A percentile compares a stretch with the other conserved stretches of the same genome.
phyloP scores from a whole-genome alignment of 2,113 vertebrate genomes.

The Notothenia coriiceps region DNA sequence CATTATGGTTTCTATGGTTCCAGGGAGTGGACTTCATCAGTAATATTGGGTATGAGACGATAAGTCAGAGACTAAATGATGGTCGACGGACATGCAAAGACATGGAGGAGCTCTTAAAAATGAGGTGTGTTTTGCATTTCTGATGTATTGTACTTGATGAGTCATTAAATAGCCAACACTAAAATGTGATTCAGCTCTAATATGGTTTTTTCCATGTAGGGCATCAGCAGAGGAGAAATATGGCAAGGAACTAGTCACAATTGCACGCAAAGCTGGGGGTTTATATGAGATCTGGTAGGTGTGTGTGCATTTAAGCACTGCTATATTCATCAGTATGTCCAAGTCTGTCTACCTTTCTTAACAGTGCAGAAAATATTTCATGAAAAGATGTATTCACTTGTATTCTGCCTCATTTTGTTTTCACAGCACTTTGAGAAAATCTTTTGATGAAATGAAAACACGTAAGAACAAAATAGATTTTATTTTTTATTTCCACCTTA shows the following conservation, averaged over 20 bases:
- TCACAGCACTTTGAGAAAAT: slow-evolving; percentile 89
- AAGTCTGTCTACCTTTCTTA: background rate
- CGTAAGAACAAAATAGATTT: slow-evolving; percentile 83
- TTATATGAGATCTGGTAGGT: slow-evolving; percentile 91
- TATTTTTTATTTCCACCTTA: background rate
- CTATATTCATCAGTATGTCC: background rate
- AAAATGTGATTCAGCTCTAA: background rate
- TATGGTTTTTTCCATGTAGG: slow-evolving; percentile 73
- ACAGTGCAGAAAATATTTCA: background rate
- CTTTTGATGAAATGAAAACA: slow-evolving; percentile 92
- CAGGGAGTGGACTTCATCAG: slow-evolving; percentile 91
- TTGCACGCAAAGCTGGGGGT: slow-evolving; percentile 91
- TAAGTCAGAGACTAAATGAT: slow-evolving; percentile 89
- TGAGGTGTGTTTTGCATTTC: slow-evolving; percentile 83
- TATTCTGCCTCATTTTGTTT: slow-evolving; percentile 7
- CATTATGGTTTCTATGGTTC: slow-evolving; percentile 12
- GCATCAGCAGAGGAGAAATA: slow-evolving; percentile 94
- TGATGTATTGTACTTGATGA: background rate
- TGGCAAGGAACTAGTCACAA: slow-evolving; percentile 92
- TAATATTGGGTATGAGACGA: slow-evolving; percentile 88
- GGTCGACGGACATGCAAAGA: slow-evolving; percentile 95
- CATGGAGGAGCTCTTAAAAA: slow-evolving; percentile 92
- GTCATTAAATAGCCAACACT: too few species aligned
- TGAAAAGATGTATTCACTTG: too few species aligned
- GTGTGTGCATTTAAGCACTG: background rate